These are phyloP conservation scores for Thamnophis sirtalis DNA, from an alignment of 2,113 vertebrate species.

Conservation along the genomic window DNA sequence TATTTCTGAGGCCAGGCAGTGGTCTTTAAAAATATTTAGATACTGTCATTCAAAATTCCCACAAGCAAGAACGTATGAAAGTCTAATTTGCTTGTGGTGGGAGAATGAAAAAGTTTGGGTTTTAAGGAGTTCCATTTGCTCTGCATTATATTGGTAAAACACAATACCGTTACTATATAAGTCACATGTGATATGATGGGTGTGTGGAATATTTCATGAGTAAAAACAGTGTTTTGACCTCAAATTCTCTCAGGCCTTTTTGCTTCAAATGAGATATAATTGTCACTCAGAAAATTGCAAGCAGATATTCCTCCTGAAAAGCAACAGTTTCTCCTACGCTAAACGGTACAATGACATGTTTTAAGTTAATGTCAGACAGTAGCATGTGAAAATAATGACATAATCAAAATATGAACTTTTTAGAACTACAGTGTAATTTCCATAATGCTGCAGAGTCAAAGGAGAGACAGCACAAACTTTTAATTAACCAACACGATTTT, in stretches of 20 bases:
- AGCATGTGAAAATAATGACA: slow-evolving; percentile 14
- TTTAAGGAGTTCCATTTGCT: slow-evolving; percentile 23
- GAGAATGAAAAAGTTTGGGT: background rate
- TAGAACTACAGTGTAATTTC: slow-evolving; percentile 1
- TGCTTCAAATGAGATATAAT: slow-evolving; percentile 29
- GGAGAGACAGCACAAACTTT: background rate
- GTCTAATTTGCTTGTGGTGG: background rate
- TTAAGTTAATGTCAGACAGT: background rate
- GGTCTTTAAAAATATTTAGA: slow-evolving; percentile 11
- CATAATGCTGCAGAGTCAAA: background rate
- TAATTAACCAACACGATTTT: background rate
- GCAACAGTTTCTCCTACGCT: background rate
- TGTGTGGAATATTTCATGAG: background rate
- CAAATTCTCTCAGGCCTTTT: background rate
- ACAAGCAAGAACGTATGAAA: slow-evolving; percentile 14
- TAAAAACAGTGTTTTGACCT: slow-evolving; percentile 24
- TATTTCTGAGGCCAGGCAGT: slow-evolving; percentile 7
- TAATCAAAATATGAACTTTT: slow-evolving; percentile 21
- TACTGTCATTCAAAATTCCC: background rate
- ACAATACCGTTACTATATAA: slow-evolving; percentile 16
- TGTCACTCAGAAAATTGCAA: slow-evolving; percentile 30
- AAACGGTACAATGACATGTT: background rate
- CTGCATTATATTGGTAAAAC: slow-evolving; percentile 30
- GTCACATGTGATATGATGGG: background rate
- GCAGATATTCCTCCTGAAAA: slow-evolving; percentile 24